phyloP scores from a whole-genome alignment of 2,113 vertebrate genomes.

The Albula glossodonta region DNA sequence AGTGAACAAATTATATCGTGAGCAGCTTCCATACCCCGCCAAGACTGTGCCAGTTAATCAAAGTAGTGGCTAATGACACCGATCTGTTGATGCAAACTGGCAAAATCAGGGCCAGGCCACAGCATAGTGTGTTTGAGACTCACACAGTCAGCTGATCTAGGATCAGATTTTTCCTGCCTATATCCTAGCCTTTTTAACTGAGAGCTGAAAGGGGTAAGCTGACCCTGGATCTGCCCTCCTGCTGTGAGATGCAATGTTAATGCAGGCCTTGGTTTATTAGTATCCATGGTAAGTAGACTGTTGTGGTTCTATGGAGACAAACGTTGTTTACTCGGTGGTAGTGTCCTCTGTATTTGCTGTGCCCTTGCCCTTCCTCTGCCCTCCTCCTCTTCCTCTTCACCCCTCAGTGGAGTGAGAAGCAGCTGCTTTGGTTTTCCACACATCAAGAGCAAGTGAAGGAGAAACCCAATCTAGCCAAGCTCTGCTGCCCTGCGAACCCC shows the following conservation, averaged over 20 bases:
- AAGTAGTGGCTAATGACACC: background rate
- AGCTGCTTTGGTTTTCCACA: background rate
- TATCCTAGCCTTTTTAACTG: no score
- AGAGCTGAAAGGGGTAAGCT: no score
- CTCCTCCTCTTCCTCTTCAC: background rate
- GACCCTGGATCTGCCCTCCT: no score
- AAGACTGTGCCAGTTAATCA: background rate
- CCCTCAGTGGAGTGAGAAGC: background rate
- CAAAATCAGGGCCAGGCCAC: background rate
- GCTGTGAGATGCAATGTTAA: background rate
- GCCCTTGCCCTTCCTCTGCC: background rate
- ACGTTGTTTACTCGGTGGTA: no score
- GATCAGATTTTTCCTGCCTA: no score
- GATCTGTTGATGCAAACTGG: background rate
- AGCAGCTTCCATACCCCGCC: background rate
- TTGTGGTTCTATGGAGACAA: background rate
- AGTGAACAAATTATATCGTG: background rate
- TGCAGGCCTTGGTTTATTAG: background rate
- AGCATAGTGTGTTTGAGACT: no score
- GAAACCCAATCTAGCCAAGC: constrained; percentile 6
- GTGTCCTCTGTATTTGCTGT: background rate
- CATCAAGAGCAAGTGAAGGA: constrained; percentile 14
- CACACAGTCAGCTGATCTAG: no score
- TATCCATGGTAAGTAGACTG: background rate
- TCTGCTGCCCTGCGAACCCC: background rate